Conservation (phyloP, 2,888 invertebrate genomes). For the Drosophila fulvimacula region DNA sequence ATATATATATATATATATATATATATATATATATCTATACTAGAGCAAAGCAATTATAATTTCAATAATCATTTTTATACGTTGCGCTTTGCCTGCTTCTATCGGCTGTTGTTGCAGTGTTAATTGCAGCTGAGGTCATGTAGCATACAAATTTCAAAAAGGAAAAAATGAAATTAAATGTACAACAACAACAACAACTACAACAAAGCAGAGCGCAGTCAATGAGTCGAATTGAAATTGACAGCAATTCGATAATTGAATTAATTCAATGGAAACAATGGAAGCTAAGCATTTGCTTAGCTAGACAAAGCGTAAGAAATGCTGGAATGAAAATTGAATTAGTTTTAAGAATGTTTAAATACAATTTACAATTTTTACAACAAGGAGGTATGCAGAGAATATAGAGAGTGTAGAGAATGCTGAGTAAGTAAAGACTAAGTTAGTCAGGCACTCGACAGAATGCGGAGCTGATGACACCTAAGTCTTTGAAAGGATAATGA, state of each 20-base stretch:
- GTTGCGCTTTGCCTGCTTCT: constrained; percentile 3
- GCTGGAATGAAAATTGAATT: not conserved
- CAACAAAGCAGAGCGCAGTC: constrained; percentile 43
- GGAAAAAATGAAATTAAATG: constrained; percentile 13
- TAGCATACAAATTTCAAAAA: constrained; percentile 20
- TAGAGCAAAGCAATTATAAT: constrained; percentile 5
- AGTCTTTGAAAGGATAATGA: too few species aligned
- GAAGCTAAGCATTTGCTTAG: not conserved
- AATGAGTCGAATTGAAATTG: constrained; percentile 62
- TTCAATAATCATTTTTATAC: constrained; percentile 4
- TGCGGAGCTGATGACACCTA: too few species aligned
- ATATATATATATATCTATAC: not conserved
- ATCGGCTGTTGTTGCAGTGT: not conserved
- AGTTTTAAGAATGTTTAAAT: not conserved
- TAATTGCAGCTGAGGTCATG: constrained; percentile 44
- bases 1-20: not conserved
- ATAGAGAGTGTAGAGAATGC: too few species aligned
- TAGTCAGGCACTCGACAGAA: too few species aligned
- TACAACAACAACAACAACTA: constrained; percentile 15
- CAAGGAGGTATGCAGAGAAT: too few species aligned
- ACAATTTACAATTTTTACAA: too few species aligned
- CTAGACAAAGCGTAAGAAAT: not conserved
- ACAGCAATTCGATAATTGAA: constrained; percentile 39
- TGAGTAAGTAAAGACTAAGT: not conserved
- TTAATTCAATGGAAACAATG: constrained; percentile 10